Percentiles rank a stretch among this genome's conserved stretches.
phyloP scores from a whole-genome alignment of 2,113 vertebrate genomes.

The Cochlearius cochlearius region DNA sequence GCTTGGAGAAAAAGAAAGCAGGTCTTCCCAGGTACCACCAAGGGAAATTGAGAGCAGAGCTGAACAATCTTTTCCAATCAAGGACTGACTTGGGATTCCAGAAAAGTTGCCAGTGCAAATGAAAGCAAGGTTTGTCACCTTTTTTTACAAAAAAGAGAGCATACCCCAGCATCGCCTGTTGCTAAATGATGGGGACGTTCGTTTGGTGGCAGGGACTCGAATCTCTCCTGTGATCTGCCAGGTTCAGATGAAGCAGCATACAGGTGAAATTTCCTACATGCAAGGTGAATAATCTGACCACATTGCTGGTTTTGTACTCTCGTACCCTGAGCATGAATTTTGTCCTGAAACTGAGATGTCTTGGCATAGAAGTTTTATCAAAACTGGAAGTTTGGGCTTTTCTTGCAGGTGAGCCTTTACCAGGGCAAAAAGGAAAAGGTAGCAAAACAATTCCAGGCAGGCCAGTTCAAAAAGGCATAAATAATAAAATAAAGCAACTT shows the following conservation, averaged over 20 bases:
- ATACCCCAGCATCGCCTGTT: not conserved
- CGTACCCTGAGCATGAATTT: not conserved
- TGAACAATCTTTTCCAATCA: not conserved
- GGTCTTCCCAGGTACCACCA: not conserved
- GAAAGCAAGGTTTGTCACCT: not conserved
- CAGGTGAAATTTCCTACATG: not conserved
- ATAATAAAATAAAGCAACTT: not conserved
- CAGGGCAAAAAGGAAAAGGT: not conserved
- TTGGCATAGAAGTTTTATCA: not conserved
- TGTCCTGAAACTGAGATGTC: not conserved
- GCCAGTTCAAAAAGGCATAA: not conserved
- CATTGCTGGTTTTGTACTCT: not conserved
- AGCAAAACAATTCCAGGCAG: not conserved
- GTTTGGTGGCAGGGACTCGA: not conserved
- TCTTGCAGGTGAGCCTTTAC: not conserved
- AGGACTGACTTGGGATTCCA: not conserved
- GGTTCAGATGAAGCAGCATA: not conserved
- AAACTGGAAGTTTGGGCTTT: not conserved
- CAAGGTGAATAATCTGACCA: not conserved
- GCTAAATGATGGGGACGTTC: rapidly evolving
- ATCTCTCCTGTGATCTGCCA: not conserved
- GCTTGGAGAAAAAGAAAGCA: not conserved
- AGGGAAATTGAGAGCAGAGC: not conserved
- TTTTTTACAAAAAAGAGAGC: not conserved
- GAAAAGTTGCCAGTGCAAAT: not conserved